These are phyloP conservation scores for Mactromeris polynyma DNA, from an alignment of 2,888 invertebrate genomes.

Conservation along the genomic window DNA sequence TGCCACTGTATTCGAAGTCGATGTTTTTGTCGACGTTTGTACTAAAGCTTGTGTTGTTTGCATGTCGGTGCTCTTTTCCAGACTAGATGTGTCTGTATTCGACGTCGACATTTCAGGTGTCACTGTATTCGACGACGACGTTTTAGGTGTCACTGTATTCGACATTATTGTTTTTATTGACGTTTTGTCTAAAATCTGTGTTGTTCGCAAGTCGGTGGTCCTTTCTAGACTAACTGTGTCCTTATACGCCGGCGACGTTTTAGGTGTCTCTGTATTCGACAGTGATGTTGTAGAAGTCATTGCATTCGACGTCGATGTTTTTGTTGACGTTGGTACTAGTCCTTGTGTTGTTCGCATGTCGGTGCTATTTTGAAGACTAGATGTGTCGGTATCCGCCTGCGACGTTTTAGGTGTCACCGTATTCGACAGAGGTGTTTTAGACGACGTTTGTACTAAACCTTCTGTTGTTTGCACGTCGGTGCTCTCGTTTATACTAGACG, in stretches of 20 bases:
- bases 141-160: no score
- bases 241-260: no score
- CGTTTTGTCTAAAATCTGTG: background rate
- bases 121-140: no score
- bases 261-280: no score
- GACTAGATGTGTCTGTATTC: no score
- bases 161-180: background rate
- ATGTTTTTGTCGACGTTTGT: background rate
- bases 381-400: background rate
- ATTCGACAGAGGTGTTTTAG: background rate
- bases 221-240: background rate
- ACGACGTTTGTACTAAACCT: background rate
- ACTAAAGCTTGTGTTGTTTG: background rate
- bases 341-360: background rate
- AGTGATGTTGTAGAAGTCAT: background rate
- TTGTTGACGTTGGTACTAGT: background rate
- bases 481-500: background rate
- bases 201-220: background rate
- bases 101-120: no score
- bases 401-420: background rate
- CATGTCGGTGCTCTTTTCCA: background rate
- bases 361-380: background rate
- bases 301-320: background rate
- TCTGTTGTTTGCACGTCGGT: background rate
- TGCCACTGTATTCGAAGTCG: background rate